Evolutionary conservation across 2,113 vertebrate species (phyloP).

Genomic region (Chascanopsetta lugubris): DNA sequence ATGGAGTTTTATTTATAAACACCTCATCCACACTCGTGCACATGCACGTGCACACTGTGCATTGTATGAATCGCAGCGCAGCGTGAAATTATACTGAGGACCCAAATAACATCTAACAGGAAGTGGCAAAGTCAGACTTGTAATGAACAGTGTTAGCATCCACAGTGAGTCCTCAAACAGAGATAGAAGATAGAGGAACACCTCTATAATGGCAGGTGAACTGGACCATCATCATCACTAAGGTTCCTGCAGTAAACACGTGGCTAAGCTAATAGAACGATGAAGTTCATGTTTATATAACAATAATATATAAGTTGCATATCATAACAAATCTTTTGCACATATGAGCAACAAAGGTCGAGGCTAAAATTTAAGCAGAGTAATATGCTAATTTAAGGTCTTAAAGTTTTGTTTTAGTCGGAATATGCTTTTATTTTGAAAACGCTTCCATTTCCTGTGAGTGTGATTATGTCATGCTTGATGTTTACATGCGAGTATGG

Average conservation of each 20-base stretch:
- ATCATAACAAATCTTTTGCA: not conserved
- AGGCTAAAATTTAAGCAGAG: not conserved
- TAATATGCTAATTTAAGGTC: no score
- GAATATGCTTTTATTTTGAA: no score
- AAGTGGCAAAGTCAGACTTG: no score
- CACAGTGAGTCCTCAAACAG: not conserved
- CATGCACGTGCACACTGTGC: not conserved
- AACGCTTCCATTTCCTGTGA: no score
- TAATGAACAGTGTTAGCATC: not conserved
- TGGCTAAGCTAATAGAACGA: not conserved
- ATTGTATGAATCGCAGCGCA: no score
- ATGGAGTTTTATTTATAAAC: conserved; percentile 42
- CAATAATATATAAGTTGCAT: not conserved
- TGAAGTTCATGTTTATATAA: not conserved
- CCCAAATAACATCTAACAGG: no score
- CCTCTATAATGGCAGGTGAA: not conserved
- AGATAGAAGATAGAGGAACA: no score
- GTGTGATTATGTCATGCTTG: no score
- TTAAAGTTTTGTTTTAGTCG: no score
- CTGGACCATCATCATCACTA: not conserved
- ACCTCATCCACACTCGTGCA: conserved; percentile 13
- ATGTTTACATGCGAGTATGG: no score
- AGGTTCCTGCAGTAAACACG: not conserved
- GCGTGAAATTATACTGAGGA: not conserved
- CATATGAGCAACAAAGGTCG: not conserved